Evolutionary conservation across 2,113 vertebrate genomes (phyloP).

Genomic region (Apaloderma vittatum): DNA sequence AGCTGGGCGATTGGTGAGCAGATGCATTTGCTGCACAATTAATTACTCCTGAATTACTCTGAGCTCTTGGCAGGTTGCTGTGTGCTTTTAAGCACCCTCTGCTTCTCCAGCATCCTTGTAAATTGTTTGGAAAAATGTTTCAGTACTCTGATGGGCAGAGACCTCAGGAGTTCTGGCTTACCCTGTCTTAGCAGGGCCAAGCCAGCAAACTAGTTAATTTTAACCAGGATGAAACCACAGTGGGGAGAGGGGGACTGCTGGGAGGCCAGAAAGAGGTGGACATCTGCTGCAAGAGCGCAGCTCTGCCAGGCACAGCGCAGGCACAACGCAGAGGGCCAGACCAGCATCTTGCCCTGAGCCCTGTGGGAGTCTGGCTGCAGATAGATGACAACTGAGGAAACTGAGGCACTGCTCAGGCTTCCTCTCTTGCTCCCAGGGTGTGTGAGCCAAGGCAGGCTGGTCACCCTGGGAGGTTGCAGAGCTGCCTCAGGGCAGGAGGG

Average conservation of each 20-base stretch:
- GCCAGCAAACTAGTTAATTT: not conserved
- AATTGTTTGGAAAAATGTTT: not conserved
- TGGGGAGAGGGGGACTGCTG: not conserved
- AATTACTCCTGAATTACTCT: not conserved
- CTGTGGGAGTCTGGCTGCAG: no score
- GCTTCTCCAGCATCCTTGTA: not conserved
- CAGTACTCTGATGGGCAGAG: not conserved
- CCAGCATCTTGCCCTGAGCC: accelerated
- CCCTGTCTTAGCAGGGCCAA: not conserved
- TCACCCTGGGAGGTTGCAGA: not conserved
- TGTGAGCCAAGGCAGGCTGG: not conserved
- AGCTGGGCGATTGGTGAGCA: accelerated
- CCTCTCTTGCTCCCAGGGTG: not conserved
- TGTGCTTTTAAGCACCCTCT: not conserved
- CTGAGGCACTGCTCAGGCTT: not conserved
- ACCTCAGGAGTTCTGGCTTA: not conserved
- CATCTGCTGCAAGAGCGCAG: not conserved
- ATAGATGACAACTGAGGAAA: not conserved
- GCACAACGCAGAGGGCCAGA: not conserved
- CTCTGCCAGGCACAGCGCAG: not conserved
- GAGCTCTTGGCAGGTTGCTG: not conserved
- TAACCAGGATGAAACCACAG: not conserved
- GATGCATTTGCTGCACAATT: not conserved
- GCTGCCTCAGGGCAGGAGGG: not conserved
- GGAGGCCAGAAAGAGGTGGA: not conserved